Conservation (phyloP, 2,113 vertebrate species). For the Syrmaticus mikado region DNA sequence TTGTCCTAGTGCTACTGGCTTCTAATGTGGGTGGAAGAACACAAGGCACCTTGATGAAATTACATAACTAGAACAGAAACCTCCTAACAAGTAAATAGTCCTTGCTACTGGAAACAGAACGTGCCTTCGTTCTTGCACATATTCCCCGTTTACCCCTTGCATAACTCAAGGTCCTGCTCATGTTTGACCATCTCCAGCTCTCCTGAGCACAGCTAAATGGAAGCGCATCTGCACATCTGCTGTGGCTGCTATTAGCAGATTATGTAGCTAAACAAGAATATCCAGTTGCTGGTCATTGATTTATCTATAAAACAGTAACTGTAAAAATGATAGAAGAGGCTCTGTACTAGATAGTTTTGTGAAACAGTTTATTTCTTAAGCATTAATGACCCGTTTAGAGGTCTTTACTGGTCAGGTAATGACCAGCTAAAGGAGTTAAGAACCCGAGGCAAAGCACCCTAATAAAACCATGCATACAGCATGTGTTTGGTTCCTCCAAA, state of each 20-base stretch:
- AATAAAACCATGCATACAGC: constrained; percentile 66
- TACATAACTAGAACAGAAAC: neutral
- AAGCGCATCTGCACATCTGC: neutral
- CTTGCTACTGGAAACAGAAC: neutral
- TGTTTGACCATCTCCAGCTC: accelerated
- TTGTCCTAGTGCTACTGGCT: accelerated
- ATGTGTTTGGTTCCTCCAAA: constrained; percentile 58
- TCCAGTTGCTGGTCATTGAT: constrained; percentile 60
- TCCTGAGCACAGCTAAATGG: neutral
- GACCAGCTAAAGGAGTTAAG: constrained; percentile 73
- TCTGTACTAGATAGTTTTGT: constrained; percentile 59
- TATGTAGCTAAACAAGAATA: constrained; percentile 59
- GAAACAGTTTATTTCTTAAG: constrained; percentile 76
- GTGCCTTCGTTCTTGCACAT: neutral
- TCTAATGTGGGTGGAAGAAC: accelerated
- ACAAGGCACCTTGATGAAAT: neutral
- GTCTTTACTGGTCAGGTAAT: constrained; percentile 76
- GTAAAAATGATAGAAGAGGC: constrained; percentile 71
- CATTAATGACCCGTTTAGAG: constrained; percentile 75
- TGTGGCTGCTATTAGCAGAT: constrained; percentile 11
- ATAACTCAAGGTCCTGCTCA: neutral
- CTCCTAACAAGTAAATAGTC: neutral
- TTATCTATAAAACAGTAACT: constrained; percentile 74
- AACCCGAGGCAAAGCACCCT: constrained; percentile 66
- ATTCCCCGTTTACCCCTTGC: neutral